Evolutionary conservation across 2,888 invertebrate genomes (phyloP).

Genomic region (Zonitis immaculata): DNA sequence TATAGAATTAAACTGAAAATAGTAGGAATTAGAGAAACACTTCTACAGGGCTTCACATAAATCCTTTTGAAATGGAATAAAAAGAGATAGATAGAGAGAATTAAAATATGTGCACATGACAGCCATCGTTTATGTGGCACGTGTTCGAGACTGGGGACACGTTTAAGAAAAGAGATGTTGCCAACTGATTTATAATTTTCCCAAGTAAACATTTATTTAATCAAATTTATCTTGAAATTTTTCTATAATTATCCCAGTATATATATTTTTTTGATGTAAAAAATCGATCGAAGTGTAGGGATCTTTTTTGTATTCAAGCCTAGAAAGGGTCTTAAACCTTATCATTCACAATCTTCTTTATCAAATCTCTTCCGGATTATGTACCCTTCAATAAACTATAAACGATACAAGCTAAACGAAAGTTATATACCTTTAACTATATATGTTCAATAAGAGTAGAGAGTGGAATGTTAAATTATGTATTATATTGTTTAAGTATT

Average conservation of each 20-base stretch:
- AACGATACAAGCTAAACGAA: background rate
- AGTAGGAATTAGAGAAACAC: background rate
- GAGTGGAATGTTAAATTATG: background rate
- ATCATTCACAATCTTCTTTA: background rate
- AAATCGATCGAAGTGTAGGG: too few species aligned
- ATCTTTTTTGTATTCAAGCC: too few species aligned
- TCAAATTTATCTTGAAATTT: too few species aligned
- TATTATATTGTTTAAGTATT: background rate
- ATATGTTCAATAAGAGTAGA: background rate
- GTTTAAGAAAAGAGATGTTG: slow-evolving; percentile 16
- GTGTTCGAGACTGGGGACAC: slow-evolving; percentile 29
- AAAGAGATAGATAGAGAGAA: slow-evolving; percentile 28
- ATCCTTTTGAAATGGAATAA: slow-evolving; percentile 12
- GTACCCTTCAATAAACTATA: background rate
- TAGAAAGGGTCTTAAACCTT: background rate
- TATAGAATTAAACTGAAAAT: background rate
- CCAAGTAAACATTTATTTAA: background rate
- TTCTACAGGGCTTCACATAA: background rate
- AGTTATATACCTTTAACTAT: background rate
- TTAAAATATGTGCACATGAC: slow-evolving; percentile 32
- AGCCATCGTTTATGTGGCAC: slow-evolving; percentile 29
- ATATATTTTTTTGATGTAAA: too few species aligned
- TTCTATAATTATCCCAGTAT: too few species aligned
- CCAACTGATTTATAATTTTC: slow-evolving; percentile 20
- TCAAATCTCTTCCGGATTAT: background rate